phyloP scores from a whole-genome alignment of 1,140 invertebrate species.

The Gyrodactylus salaris region DNA sequence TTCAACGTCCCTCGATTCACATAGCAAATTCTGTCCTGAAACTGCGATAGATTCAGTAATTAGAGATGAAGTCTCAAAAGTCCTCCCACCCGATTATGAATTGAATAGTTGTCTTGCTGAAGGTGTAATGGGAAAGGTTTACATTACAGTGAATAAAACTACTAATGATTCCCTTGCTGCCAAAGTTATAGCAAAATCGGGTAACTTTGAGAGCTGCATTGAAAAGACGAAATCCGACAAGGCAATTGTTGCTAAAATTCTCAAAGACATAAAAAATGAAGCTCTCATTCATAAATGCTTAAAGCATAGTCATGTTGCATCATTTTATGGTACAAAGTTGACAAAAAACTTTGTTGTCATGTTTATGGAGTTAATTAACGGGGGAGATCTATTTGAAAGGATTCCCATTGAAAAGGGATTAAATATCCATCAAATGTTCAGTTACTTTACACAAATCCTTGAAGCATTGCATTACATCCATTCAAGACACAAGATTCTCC shows the following conservation, averaged over 20 bases:
- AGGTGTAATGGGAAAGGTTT: background rate
- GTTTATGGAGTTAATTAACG: constrained; percentile 2
- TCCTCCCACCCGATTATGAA: background rate
- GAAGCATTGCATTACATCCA: background rate
- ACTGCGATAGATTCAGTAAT: background rate
- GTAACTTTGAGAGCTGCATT: background rate
- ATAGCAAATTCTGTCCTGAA: background rate
- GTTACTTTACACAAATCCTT: background rate
- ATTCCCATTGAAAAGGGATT: background rate
- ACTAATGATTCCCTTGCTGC: background rate
- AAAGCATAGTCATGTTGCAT: background rate
- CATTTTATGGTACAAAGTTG: background rate
- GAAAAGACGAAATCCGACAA: background rate
- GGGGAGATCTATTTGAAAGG: constrained; percentile 4
- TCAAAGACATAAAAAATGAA: background rate
- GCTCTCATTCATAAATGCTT: background rate
- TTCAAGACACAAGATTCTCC: background rate
- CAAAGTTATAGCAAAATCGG: background rate
- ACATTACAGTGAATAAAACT: background rate
- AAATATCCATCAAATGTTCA: background rate
- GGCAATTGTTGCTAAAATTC: background rate
- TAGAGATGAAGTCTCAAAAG: background rate
- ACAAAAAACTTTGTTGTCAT: background rate
- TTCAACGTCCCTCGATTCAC: background rate
- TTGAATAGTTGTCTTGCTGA: background rate